Evolutionary conservation across 2,888 invertebrate species (phyloP), one percentile per base, ranked within the genome.

Genomic region (Willowsia nigromaculata): DNA sequence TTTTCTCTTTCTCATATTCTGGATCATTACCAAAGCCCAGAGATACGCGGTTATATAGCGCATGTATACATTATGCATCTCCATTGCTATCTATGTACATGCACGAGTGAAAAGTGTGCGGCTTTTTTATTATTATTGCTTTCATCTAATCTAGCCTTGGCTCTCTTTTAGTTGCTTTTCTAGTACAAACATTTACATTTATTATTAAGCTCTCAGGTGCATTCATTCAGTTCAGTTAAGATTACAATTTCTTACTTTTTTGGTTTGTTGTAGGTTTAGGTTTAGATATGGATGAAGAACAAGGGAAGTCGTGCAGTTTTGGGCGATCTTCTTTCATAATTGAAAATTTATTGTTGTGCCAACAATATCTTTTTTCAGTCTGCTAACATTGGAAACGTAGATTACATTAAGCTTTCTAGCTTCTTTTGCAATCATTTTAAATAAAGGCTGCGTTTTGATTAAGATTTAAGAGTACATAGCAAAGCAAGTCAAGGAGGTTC

Each of bases 1-100:
- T 62, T 62, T 30, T 27, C 30, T 1, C 30, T 30, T 62, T 27
- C 4, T 22, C 59, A 30, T 13, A 3, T 59, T 27, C 71, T 76
- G 76, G 76, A 76, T 76, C 27, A 50, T 76, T 50, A 76, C 76
- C 76, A 76, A 76, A 76, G 50, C 47, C 76, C 50, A 76, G 50
- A 50, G 50, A 30, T n/a, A 65, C n/a, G 65, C 7, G 18, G 33
- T 1, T 22, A 7, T 47, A 43, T 22, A 18, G 22, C 37, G 43
- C 11, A 68, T 22, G n/a, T 71, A 11, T 43, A 22, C 27, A 40
- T 15, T 43, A 43, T 43, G n/a, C 43, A 43, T 43, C 9, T 43
- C 43, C n/a, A 43, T 43, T 13, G 11, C 40, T 65, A 15, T 33
- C 13, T 33, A 18, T 37, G 37, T 18, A 18, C 27, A 25, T 65